Evolutionary conservation across 2,888 invertebrate genomes (phyloP).

Genomic region (Abrostola tripartita): DNA sequence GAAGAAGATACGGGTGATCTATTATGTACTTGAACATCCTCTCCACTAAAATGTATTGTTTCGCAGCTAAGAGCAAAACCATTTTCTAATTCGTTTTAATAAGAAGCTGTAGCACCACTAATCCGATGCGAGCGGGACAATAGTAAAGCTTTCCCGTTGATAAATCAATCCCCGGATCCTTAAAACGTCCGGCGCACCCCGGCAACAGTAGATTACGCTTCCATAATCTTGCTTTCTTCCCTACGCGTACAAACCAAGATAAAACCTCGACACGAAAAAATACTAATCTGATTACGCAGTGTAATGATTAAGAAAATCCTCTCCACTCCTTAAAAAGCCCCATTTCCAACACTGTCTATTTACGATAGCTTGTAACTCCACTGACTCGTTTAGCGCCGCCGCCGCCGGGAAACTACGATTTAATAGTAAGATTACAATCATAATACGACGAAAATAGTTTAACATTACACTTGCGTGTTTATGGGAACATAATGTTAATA

Average conservation of each 20-base stretch:
- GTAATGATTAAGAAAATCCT: not conserved
- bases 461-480: constrained; percentile 48
- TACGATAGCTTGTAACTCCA: not conserved
- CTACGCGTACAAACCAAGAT: not conserved
- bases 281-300: not conserved
- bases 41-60: not conserved
- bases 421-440: constrained; percentile 38
- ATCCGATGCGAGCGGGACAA: not conserved
- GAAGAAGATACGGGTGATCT: not conserved
- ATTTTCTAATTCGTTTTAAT: not conserved
- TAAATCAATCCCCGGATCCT: constrained; percentile 1
- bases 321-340: not conserved
- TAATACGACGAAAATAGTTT: constrained; percentile 31
- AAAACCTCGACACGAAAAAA: not conserved
- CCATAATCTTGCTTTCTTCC: not conserved
- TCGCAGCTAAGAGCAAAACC: not conserved
- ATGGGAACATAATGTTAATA: constrained; percentile 40
- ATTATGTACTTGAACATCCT: not conserved
- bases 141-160: not conserved
- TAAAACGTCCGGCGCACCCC: not conserved
- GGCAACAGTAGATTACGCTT: not conserved
- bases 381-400: constrained; percentile 3
- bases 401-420: constrained; percentile 17
- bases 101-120: constrained; percentile 1
- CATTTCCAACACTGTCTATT: not conserved